Evolutionary conservation across 2,888 invertebrate genomes (phyloP).

Genomic region (Netelia virgata): DNA sequence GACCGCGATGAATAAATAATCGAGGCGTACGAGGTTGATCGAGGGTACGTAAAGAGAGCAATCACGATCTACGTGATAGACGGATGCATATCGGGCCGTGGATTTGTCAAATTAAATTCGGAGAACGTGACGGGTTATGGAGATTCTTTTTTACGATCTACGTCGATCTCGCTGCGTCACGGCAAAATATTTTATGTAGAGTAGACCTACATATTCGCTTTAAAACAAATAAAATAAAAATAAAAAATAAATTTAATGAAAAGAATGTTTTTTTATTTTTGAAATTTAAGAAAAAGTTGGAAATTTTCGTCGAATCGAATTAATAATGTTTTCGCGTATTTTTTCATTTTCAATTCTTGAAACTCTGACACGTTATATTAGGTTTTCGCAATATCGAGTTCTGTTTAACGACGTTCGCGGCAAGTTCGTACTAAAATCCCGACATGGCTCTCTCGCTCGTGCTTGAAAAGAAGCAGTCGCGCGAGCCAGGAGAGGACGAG

Average conservation of each 20-base stretch:
- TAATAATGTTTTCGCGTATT: too few relatives aligned
- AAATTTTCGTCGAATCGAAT: too few relatives aligned
- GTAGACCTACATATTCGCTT: not conserved
- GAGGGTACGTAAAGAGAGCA: not conserved
- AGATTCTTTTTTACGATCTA: constrained; percentile 33
- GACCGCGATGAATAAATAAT: constrained; percentile 50
- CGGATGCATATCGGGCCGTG: constrained; percentile 22
- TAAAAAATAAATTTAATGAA: too few relatives aligned
- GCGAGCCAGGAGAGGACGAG: constrained; percentile 46
- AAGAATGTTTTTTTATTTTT: too few relatives aligned
- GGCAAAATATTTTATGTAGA: not conserved
- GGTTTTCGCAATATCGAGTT: not conserved
- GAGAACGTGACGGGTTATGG: constrained; percentile 29
- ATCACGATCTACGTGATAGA: constrained; percentile 4
- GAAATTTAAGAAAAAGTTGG: too few relatives aligned
- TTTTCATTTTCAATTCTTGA: too few relatives aligned
- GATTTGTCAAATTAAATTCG: constrained; percentile 22
- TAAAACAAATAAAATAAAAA: not conserved
- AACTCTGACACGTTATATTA: too few relatives aligned
- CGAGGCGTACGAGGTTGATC: constrained; percentile 7
- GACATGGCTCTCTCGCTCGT: constrained; percentile 14
- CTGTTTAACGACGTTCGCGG: not conserved
- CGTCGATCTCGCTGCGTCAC: not conserved
- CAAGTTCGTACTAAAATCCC: not conserved
- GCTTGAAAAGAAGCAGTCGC: constrained; percentile 49